These are phyloP conservation scores for Solen grandis DNA, from an alignment of 1,140 invertebrate species.

Conservation along the genomic window DNA sequence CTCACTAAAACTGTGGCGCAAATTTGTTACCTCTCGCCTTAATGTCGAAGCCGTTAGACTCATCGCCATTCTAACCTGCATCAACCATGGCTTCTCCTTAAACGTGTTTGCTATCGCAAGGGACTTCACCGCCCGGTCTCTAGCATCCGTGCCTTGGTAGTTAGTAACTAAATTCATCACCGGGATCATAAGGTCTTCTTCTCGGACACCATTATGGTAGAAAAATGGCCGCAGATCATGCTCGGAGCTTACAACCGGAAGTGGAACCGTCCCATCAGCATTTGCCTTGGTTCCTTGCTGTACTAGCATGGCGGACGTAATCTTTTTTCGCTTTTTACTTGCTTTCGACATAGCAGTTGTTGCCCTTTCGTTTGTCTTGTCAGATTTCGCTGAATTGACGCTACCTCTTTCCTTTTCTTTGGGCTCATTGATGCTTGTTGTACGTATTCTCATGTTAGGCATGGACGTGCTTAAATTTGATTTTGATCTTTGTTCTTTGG, in stretches of 20 bases:
- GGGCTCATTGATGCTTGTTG: background rate
- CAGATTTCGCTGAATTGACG: conserved; percentile 37
- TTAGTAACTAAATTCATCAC: conserved; percentile 67
- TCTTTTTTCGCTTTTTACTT: conserved; percentile 43
- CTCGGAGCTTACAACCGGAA: conserved; percentile 66
- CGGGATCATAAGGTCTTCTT: conserved; percentile 63
- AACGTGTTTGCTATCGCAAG: conserved; percentile 74
- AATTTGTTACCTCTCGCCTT: conserved; percentile 58
- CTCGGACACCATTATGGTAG: conserved; percentile 67
- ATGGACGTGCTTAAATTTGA: conserved; percentile 30
- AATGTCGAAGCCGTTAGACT: conserved; percentile 66
- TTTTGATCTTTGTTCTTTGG: conserved; percentile 4
- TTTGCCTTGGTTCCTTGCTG: conserved; percentile 58
- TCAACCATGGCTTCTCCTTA: conserved; percentile 77
- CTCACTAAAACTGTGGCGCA: conserved; percentile 48
- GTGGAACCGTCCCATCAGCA: conserved; percentile 63
- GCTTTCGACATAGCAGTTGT: conserved; percentile 21
- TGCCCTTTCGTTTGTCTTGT: conserved; percentile 34
- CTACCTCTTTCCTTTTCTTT: conserved; percentile 14
- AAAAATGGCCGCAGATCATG: conserved; percentile 69
- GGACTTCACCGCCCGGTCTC: conserved; percentile 74
- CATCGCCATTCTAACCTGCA: conserved; percentile 74
- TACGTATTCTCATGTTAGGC: conserved; percentile 46
- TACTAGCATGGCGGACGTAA: conserved; percentile 55
- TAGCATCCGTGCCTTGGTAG: conserved; percentile 65